Conservation (phyloP, 2,888 invertebrate genomes). For the Leptothorax acervorum region DNA sequence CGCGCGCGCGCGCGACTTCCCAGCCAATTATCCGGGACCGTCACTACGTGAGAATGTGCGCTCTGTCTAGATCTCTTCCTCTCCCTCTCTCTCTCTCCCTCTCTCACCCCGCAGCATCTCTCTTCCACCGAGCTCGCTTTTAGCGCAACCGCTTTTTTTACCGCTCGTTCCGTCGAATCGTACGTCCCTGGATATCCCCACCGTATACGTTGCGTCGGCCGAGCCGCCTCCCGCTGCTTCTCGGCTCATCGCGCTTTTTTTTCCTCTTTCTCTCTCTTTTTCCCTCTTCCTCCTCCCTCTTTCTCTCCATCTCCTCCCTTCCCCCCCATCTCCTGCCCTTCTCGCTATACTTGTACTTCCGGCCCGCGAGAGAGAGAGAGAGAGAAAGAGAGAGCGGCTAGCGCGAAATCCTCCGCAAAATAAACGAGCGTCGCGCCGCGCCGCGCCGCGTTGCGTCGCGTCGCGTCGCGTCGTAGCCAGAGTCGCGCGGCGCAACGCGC, state of each 20-base stretch:
- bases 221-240: slow-evolving; percentile 62
- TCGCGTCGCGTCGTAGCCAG: slow-evolving; percentile 43
- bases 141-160: slow-evolving; percentile 56
- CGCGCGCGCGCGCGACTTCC: slow-evolving; percentile 54
- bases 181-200: slow-evolving; percentile 78
- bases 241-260: slow-evolving; percentile 54
- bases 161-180: slow-evolving; percentile 62
- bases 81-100: slow-evolving; percentile 54
- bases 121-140: slow-evolving; percentile 59
- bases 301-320: slow-evolving; percentile 23
- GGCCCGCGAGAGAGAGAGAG: slow-evolving; percentile 71
- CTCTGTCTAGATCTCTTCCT: slow-evolving; percentile 55
- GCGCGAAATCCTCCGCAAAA: slow-evolving; percentile 81
- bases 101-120: slow-evolving; percentile 44
- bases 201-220: slow-evolving; percentile 52
- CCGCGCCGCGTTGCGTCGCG: background rate
- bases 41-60: slow-evolving; percentile 70
- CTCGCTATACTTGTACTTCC: slow-evolving; percentile 83
- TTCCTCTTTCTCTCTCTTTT: slow-evolving; percentile 42
- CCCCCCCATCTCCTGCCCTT: slow-evolving; percentile 14
- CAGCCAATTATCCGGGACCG: slow-evolving; percentile 67
- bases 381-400: slow-evolving; percentile 58
- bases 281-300: slow-evolving; percentile 39
- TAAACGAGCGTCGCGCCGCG: slow-evolving; percentile 70
- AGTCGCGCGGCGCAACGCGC: slow-evolving; percentile 37